Evolutionary conservation across 2,888 invertebrate species (phyloP), one percentile per base, ranked within the genome.

Genomic region (Melanostoma mellinum): DNA sequence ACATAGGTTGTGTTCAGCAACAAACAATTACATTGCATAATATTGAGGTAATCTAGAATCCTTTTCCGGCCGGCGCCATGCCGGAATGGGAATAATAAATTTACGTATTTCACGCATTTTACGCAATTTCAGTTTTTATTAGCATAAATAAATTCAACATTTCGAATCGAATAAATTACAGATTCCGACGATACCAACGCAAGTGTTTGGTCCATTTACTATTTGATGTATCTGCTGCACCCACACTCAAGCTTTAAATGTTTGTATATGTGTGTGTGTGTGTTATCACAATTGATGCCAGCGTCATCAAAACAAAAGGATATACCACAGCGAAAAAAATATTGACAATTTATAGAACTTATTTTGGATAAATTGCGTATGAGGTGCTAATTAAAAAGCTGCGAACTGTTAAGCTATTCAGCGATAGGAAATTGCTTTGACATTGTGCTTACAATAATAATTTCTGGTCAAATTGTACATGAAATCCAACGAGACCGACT

Each of bases 371-470:
- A 84, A 78, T 84, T 74, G 55, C 48, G 60, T 60, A 84, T 71
- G 82, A 78, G 65, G 82, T 78, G 82, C 82, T 84, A 84, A 84
- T 84, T 84, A 84, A 84, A 78, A 63, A 69, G 40, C 69, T 60
- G 53, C 55, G 77, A 78, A 78, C 44, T 58, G 78, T 84, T 69
- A 78, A 84, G 65, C 63, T 58, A 33, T 52, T 20, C 10, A 20
- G 6, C 63, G 42, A 69, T 40, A 46, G 58, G 53, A 74, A 84
- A 67, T 78, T 60, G 73, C 69, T 84, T 73, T 69, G 69, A 67
- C 78, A 74, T 69, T 58, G 35, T 65, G 65, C 55, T 78, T 71
- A 65, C 69, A 65, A 60, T 74, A 73, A 78, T 77, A 68, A 77
- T 73, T 82, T 82, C 61, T 68, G 68, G 76, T 68, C 67, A 73